Evolutionary conservation across 2,113 vertebrate genomes (phyloP), one percentile per base, ranked within the genome.

Genomic region (Poeciliopsis occidentalis): DNA sequence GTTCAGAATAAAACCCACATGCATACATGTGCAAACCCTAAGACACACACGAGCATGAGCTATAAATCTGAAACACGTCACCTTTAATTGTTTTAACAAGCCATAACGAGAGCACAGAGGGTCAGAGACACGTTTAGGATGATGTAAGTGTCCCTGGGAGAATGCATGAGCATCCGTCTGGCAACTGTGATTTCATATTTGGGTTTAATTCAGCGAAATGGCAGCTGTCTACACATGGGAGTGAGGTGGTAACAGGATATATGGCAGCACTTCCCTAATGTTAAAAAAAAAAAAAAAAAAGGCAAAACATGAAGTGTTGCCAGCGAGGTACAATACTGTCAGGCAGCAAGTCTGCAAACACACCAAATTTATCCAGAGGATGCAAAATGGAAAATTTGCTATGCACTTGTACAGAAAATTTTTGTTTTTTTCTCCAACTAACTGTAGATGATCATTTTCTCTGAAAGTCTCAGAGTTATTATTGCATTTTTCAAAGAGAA

Each of bases 61-160:
- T 41, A 85, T 90, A 83, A 76, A 90, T 88, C 85, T 89, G 85
- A 89, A 73, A 80, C 83, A 71, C 62, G 68, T 90, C 90, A 82
- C 81, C 71, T 88, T 85, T 90, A 89, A 90, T 92, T 84, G 89
- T 85, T 89, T 65, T 91, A 92, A 91, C 89, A 90, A 90, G 88
- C 81, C 66, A 75, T 91, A 90, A 91, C 83, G 83, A 83, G 75
- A 87, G 76, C 85, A 75, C 30, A 1, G 69, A 78, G 81, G 89
- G 90, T 92, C 90, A 88, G 74, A 8, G 26, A 81, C 85, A 82
- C 89, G 82, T 81, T 87, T 76, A 70, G 75, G 79, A 67, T 88
- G 85, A 90, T 88, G 91, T 82, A 85, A 88, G 84, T 80, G 80
- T 87, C 81, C 92, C 89, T 71, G 0, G 17, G 88, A 88, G 90